Base-by-base conservation (phyloP, 2,888 invertebrate species). In the Baronia brevicornis region DNA sequence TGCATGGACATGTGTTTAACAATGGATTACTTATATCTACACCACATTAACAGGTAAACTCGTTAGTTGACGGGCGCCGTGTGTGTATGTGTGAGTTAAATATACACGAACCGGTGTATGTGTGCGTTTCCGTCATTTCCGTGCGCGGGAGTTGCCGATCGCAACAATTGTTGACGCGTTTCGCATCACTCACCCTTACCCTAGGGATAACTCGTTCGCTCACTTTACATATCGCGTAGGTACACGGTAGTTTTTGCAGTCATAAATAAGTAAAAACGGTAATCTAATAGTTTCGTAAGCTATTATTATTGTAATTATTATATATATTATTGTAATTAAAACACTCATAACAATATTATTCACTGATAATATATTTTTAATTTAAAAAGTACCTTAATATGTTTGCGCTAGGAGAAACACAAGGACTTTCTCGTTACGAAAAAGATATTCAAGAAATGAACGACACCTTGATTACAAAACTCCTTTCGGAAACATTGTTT, bases 161-260 rank as follows among this genome's bases (percentile, higher is more conserved):
- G 75, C 65, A 57, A 73, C 66, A 79, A 75, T 72, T 78, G 77
- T 75, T 75, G 75, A 79, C 80, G 80, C 82, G 82, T 84, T 71
- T 72, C 84, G 80, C 84, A 79, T 79, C 79, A 70, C 64, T 77
- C 78, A 61, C 75, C 79, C 79, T 63, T 64, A 64, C 69, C 67
- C 73, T 54, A 51, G 57, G 59, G 65, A 69, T 67, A 67, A 70
- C 70, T 60, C 53, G 65, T 75, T 77, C 73, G 65, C 73, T 72
- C 65, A 73, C 62, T 80, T 79, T 75, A 78, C 75, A 77, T 79
- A 69, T n/a, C n/a, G n/a, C n/a, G n/a, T n/a, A n/a, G n/a, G n/a
- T n/a, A n/a, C 36, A 32, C 29, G 39, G 57, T 58, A 51, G 46
- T 41, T 42, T 60, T 72, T 74, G 67, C 61, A 71, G 53, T 61